Evolutionary conservation across 2,113 vertebrate species (phyloP).

Genomic region (Hirundichthys speculiger): DNA sequence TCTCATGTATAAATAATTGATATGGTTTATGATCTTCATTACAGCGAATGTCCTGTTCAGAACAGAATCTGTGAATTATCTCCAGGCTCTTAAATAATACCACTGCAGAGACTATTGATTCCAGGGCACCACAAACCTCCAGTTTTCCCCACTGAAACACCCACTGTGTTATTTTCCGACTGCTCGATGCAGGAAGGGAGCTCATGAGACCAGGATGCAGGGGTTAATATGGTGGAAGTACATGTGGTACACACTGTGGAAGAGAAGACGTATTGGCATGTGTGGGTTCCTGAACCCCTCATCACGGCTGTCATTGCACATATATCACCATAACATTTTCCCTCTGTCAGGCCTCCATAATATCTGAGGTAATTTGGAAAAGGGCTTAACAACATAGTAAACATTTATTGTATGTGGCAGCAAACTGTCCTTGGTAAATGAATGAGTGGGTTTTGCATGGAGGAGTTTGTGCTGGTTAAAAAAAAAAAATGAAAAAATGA

Average conservation of each 20-base stretch:
- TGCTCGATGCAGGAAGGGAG: constrained; percentile 19
- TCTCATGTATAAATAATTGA: constrained; percentile 60
- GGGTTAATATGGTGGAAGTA: constrained; percentile 22
- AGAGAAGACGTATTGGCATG: constrained; percentile 11
- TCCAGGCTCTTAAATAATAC: constrained; percentile 51
- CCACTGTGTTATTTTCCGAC: constrained; percentile 41
- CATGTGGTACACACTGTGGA: constrained; percentile 5
- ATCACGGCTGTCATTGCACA: neutral
- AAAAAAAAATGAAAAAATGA: neutral
- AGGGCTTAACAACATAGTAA: constrained; percentile 40
- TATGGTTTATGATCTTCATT: constrained; percentile 64
- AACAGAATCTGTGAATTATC: constrained; percentile 59
- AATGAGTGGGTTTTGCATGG: constrained; percentile 21
- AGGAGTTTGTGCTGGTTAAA: constrained; percentile 20
- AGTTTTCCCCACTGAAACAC: constrained; percentile 14
- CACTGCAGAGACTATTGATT: constrained; percentile 66
- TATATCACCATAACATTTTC: neutral
- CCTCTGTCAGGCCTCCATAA: constrained; percentile 2
- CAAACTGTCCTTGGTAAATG: constrained; percentile 32
- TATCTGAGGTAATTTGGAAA: constrained; percentile 32
- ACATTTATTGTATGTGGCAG: constrained; percentile 49
- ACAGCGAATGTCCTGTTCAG: constrained; percentile 47
- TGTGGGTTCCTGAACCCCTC: constrained; percentile 10
- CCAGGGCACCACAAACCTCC: constrained; percentile 26
- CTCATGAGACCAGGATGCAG: constrained; percentile 14